Evolutionary conservation across 2,113 vertebrate genomes (phyloP), one percentile per base, ranked within the genome.

Genomic region (Vanacampus margaritifer): DNA sequence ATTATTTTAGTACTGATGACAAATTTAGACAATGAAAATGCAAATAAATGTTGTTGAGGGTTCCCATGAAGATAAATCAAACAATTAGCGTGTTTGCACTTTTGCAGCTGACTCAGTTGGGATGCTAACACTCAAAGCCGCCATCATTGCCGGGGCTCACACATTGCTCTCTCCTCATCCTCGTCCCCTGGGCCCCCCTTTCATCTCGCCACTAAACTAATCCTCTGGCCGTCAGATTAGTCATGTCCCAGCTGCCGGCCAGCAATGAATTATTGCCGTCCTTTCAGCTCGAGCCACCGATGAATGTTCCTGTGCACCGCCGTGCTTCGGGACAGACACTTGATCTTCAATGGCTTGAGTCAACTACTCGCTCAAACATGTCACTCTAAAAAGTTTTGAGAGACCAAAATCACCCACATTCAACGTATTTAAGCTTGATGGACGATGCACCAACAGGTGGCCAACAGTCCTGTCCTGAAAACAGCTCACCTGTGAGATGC

Each of bases 171-270:
- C 39, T 19, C 43, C 26, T 60, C 26, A 28, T 26, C 57, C 57
- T 73, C 14, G 35, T 17, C 17, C n/a, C 36, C 46, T 6, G 28
- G 50, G 24, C 50, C 24, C 45, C 45, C 50, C 35, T 64, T 48
- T 58, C 72, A 64, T 83, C 66, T 73, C 23, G 5, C 61, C 13
- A 37, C 78, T 74, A n/a, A 66, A 46, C 64, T 80, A 86, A 86
- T 87, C 86, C 28, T 8, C 50, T 71, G 67, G 72, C 65, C 57
- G 74, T 74, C 70, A 76, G 80, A 82, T 86, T 79, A 85, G 79
- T 85, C 81, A 82, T 50, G 69, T 79, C 35, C 51, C 7, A 21
- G 64, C 61, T 67, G 78, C 58, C 45, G 59, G 64, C 26, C 26
- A 17, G 19, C 58, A 61, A 36, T 48, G 41, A 65, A n/a, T 65